Percentiles rank a stretch among this genome's conserved stretches.
These are phyloP conservation scores for Lanistes nyassanus DNA, from an alignment of 1,140 invertebrate species.

Conservation along the genomic window DNA sequence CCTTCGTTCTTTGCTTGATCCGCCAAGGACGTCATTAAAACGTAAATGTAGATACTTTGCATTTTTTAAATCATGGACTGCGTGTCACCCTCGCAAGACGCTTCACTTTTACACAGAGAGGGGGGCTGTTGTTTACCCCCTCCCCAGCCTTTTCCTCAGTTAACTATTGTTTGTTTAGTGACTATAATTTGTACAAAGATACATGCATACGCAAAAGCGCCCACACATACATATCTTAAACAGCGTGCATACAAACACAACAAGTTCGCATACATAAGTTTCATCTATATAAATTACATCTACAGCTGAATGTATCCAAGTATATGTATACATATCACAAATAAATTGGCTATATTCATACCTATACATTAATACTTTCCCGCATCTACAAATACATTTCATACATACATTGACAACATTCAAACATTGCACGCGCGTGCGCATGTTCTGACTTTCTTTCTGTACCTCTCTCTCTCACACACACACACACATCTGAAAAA, in stretches of 20 bases:
- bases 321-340: neutral
- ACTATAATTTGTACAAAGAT: neutral
- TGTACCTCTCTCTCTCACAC: too few relatives aligned
- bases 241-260: neutral
- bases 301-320: neutral
- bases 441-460: too few relatives aligned
- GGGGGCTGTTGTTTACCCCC: neutral
- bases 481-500: too few relatives aligned
- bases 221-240: neutral
- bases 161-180: neutral
- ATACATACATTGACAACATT: neutral
- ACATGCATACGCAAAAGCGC: neutral
- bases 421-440: too few relatives aligned
- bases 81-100: neutral
- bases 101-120: neutral
- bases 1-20: neutral
- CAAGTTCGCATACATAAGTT: neutral
- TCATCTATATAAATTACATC: neutral
- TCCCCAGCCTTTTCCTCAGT: neutral
- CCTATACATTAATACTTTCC: neutral
- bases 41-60: too few relatives aligned
- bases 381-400: neutral
- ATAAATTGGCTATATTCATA: neutral
- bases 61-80: too few relatives aligned
- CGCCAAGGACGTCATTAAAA: too few relatives aligned